Evolutionary conservation across 2,797 vertebrate genomes (phyloP).

Genomic region (Myotis pilosus): DNA sequence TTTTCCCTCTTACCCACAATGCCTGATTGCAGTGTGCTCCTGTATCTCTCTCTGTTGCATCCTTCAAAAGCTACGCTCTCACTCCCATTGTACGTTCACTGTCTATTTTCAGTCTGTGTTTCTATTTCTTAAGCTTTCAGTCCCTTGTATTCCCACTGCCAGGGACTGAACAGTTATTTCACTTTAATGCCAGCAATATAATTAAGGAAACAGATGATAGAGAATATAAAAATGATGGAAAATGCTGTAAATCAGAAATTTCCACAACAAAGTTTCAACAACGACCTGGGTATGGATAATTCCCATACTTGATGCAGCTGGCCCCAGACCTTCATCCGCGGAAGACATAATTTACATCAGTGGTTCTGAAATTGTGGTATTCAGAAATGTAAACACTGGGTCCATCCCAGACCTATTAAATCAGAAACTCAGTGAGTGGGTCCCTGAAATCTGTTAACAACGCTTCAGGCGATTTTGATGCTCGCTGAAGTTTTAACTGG

Average conservation of each 20-base stretch:
- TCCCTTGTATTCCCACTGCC: neutral
- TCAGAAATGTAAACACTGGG: neutral
- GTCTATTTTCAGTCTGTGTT: neutral
- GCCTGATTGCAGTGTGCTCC: neutral
- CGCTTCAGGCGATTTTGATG: neutral
- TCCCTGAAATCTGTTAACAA: neutral
- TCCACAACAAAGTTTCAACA: neutral
- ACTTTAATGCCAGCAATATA: conserved; percentile 23
- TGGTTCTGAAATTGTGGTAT: neutral
- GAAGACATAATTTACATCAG: neutral
- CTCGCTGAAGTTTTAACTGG: neutral
- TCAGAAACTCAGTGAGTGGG: neutral
- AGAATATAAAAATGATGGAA: neutral
- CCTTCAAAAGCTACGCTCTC: neutral
- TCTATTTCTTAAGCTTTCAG: conserved; percentile 45
- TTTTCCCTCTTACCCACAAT: neutral
- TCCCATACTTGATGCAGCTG: neutral
- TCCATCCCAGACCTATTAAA: neutral
- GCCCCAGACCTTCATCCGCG: neutral
- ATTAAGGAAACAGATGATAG: conserved; percentile 31
- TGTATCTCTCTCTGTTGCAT: neutral
- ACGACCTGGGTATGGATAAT: neutral
- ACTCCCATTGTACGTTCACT: neutral
- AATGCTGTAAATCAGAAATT: conserved; percentile 24
- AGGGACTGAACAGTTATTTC: conserved; percentile 12